Evolutionary conservation across 2,797 vertebrate species (phyloP), one percentile per base, ranked within the genome.

Genomic region (Siniperca undulata): DNA sequence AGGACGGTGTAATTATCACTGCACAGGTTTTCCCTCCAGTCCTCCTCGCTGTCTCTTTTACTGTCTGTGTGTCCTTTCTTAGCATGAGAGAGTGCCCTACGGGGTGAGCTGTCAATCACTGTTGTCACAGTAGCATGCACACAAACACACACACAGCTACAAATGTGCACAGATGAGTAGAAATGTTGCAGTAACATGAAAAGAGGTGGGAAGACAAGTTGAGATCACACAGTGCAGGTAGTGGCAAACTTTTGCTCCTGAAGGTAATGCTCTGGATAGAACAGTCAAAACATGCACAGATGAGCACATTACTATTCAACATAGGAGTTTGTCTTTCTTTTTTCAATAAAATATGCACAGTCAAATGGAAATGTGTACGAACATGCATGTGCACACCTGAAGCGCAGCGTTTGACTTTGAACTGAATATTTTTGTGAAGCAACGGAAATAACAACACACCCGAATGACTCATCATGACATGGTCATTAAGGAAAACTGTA

Each of bases 1-100:
- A 85, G 82, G 81, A 73, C 68, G 9, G 60, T 17, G 40, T 86
- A 86, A 92, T 91, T 91, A 92, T 86, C 70, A 69, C 46, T 0
- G 1, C 14, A 19, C 77, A 82, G 30, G 65, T 81, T 90, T 90
- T 69, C 80, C 88, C 83, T 90, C 46, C 59, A 87, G 89, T 83
- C 86, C 48, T 93, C 65, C 50, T 71, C 38, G 0, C 85, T 86
- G 85, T 89, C 89, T 90, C 86, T 87, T 62, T 76, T 55, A 2
- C 86, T 74, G 87, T 90, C 91, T 87, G 85, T 14, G 17, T 81
- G 91, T 88, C 68, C 80, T 88, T 81, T 82, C 53, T 76, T 58
- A 82, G 20, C 70, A 30, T 78, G 86, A 85, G 84, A 84, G 77
- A 70, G 75, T 20, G 58, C 66, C 90, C 90, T 56, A 73, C 77